Conservation (phyloP, 1,140 invertebrate genomes). For the Dendrolimus kikuchii region DNA sequence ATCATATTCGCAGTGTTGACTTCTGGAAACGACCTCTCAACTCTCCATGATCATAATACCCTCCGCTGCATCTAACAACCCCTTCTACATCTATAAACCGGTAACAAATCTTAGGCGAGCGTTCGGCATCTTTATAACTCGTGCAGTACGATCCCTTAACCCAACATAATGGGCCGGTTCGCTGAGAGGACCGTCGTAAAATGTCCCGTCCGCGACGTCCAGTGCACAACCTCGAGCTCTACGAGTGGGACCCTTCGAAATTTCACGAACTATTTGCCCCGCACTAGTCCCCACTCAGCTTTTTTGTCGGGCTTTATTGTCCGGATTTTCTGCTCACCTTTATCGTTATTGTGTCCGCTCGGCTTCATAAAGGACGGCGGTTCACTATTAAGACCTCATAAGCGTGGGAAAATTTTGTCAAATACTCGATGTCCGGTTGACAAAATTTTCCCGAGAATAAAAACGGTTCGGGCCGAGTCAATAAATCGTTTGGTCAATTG, state of each 20-base stretch:
- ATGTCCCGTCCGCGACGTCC: constrained; percentile 39
- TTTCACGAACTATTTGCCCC: constrained; percentile 70
- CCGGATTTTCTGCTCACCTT: constrained; percentile 70
- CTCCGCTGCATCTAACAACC: constrained; percentile 54
- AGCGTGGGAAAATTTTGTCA: constrained; percentile 61
- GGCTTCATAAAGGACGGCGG: constrained; percentile 62
- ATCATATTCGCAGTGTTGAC: constrained; percentile 65
- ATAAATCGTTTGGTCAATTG: constrained; percentile 58
- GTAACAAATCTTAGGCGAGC: constrained; percentile 60
- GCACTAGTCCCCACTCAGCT: constrained; percentile 62
- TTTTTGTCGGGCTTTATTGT: constrained; percentile 69
- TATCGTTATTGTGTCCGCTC: constrained; percentile 68
- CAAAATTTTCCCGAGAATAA: constrained; percentile 2
- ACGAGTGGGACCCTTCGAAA: constrained; percentile 55
- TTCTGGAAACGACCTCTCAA: constrained; percentile 61
- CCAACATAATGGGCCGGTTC: constrained; percentile 68
- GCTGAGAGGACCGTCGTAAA: constrained; percentile 66
- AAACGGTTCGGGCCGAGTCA: constrained; percentile 18
- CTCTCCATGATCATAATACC: constrained; percentile 66
- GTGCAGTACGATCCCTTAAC: constrained; percentile 65
- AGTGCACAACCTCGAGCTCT: constrained; percentile 8
- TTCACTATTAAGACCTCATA: constrained; percentile 68
- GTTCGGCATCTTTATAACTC: constrained; percentile 67
- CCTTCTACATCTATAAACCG: constrained; percentile 68
- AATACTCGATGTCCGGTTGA: constrained; percentile 9